Evolutionary conservation across 2,797 vertebrate species (phyloP), one percentile per base, ranked within the genome.

Genomic region (Bradypodion pumilum): DNA sequence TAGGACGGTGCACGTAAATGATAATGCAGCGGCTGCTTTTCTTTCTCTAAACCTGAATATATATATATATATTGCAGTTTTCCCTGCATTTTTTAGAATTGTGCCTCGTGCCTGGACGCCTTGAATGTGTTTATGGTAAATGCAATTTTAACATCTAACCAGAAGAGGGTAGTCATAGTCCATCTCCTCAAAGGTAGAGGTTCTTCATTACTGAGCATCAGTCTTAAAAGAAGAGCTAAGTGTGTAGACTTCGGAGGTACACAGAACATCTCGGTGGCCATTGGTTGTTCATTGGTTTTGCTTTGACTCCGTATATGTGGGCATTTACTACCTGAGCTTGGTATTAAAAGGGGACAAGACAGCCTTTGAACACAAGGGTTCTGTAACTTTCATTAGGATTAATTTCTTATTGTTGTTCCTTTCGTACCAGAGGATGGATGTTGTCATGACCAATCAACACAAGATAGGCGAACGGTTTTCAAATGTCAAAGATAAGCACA

Each of bases 91-190:
- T 76, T 56, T 68, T 8, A 32, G 35, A 52, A 80, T 66, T 23
- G 2, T 37, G 66, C 27, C 21, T 19, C 25, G 15, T 16, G 52
- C 32, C 21, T 49, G 44, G 27, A 29, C 49, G 74, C 29, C 62
- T 40, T 27, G 32, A 25, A 4, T 40, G 27, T 73, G 68, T 59
- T 86, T 82, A n/a, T 40, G 63, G 68, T 37, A 81, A 56, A 70
- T 88, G 88, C 44, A 25, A 40, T 91, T 89, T 81, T 83, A 85
- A 65, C 8, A 23, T 9, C 75, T 82, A 83, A 52, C 91, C 92
- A 90, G 88, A 81, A 91, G 89, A 88, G 88, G 92, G 90, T 76
- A 78, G 62, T 91, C 74, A 88, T 87, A 84, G 78, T 82, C 84
- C 75, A 90, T 56, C 62, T 86, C 84, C 87, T 76, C 49, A 27